Conservation (phyloP, 2,113 vertebrate genomes). For the Gobio gobio region DNA sequence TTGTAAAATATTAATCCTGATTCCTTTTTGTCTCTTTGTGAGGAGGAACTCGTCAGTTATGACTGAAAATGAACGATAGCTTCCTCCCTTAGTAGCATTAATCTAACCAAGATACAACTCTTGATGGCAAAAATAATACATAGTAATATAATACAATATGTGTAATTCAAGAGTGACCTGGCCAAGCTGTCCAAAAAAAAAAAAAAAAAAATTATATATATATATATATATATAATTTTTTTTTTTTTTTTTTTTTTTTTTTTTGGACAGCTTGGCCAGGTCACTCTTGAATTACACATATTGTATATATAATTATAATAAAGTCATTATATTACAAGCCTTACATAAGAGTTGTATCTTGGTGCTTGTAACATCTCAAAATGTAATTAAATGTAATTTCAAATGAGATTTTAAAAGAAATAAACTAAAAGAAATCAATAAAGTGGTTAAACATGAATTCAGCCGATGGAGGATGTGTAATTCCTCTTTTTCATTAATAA, state of each 20-base stretch:
- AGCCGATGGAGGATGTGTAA: background rate
- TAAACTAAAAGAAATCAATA: background rate
- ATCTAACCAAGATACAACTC: background rate
- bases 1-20: background rate
- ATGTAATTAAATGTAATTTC: background rate
- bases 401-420: background rate
- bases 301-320: no score
- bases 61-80: background rate
- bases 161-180: no score
- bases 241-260: no score
- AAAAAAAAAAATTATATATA: no score
- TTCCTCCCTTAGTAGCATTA: background rate
- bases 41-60: background rate
- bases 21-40: background rate
- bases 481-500: background rate
- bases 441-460: background rate
- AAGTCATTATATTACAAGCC: background rate
- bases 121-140: background rate
- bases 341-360: background rate
- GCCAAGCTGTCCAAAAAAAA: no score
- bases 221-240: no score
- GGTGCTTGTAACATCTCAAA: background rate
- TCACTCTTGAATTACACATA: no score
- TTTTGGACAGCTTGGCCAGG: no score
- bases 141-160: no score